Evolutionary conservation across 2,888 invertebrate species (phyloP), one percentile per base, ranked within the genome.

Genomic region (Halocaridina rubra): DNA sequence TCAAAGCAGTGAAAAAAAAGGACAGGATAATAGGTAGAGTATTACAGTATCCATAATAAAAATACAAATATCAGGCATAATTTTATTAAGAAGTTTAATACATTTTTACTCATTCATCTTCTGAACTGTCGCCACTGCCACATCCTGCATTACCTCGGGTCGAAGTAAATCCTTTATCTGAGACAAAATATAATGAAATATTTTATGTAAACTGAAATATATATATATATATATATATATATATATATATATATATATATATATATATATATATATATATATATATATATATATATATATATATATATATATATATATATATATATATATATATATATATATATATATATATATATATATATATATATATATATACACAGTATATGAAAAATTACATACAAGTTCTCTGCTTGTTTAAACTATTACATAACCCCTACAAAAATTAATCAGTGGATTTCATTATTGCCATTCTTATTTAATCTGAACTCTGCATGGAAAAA

Each of bases 111-210:
- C 86, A 67, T 80, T 84, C 53, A 88, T 80, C 27, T 69, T 19
- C 67, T 86, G 86, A 16, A 86, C 82, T 74, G 88, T 86, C 19
- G 88, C 72, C 57, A 88, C 74, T 3, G 96, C 96, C 16, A 98
- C 93, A 91, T 97, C 96, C 16, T 95, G 92, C 93, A 96, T 96
- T 0, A 95, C 94, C 91, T 97, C 97, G 1, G 97, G 96, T 89
- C 95, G 94, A 13, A 97, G 91, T 19, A 98, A 91, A 88, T 97
- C 96, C 88, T 91, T 91, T 2, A 91, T 90, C 92, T 92, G 89
- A 19, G 39, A 7, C 39, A 46, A 46, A 13, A 46, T 46, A 46
- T 46, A 46, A 1, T 2, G 2, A 46, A 46, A 46, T 46, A 46
- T 46, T 46, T 46, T 46, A 46, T 46, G 46, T 13, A 46, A 10